phyloP scores from a whole-genome alignment of 2,113 vertebrate genomes.

The Pipra filicauda region DNA sequence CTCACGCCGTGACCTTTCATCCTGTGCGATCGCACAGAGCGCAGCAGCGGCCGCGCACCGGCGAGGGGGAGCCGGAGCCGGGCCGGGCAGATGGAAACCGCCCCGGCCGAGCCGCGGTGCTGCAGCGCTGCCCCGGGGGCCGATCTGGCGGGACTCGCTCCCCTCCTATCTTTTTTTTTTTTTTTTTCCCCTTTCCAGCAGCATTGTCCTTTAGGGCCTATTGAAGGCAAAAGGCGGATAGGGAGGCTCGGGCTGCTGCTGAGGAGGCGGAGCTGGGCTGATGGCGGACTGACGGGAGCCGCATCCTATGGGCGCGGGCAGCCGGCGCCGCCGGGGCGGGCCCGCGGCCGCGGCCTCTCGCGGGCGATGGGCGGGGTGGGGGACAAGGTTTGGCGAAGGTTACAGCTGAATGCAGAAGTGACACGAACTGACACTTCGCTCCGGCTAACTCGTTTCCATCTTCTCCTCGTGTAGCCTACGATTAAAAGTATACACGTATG shows the following conservation, averaged over 20 bases:
- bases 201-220: constrained; percentile 64
- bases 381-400: constrained; percentile 66
- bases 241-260: background rate
- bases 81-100: background rate
- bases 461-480: background rate
- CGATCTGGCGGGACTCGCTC: background rate
- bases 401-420: constrained; percentile 52
- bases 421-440: background rate
- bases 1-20: constrained; percentile 43
- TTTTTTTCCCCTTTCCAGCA: background rate
- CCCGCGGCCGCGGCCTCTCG: background rate
- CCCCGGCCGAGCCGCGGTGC: background rate
- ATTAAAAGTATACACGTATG: background rate
- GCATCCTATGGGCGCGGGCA: constrained; percentile 35
- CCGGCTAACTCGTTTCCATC: background rate
- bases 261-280: constrained; percentile 47
- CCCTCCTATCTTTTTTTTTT: background rate
- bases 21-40: background rate
- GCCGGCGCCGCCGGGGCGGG: constrained; percentile 9
- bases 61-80: background rate
- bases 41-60: background rate
- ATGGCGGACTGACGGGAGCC: background rate
- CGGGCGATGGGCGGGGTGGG: background rate
- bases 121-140: background rate
- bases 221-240: constrained; percentile 23